Conservation (phyloP, 2,113 vertebrate genomes). For the Microtus ochrogaster region DNA sequence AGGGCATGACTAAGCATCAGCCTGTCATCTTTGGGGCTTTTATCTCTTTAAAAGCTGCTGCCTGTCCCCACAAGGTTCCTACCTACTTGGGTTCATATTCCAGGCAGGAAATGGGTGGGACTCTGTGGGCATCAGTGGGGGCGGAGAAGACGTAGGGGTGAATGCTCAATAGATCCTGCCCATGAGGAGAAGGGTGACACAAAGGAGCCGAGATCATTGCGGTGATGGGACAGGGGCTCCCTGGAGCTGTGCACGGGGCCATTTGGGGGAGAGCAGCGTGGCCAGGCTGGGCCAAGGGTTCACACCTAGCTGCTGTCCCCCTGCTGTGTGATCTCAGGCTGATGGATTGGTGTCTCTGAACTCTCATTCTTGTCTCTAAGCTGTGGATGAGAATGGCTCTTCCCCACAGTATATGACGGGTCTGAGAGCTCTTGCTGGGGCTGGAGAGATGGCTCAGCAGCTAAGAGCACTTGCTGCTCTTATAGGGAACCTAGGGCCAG, state of each 20-base stretch:
- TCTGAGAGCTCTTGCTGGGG: not conserved
- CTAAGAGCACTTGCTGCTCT: not conserved
- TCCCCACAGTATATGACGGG: too few relatives aligned
- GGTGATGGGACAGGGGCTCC: not conserved
- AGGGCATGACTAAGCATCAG: not conserved
- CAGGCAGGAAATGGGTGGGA: not conserved
- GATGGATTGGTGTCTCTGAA: not conserved
- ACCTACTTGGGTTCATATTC: not conserved
- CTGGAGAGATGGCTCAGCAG: not conserved
- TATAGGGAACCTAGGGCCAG: not conserved
- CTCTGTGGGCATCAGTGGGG: not conserved
- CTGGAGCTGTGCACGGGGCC: not conserved
- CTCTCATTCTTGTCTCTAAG: not conserved
- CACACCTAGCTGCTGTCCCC: not conserved
- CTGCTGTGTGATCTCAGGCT: not conserved
- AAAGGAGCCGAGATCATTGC: not conserved
- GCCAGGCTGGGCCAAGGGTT: not conserved
- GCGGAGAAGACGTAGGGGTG: not conserved
- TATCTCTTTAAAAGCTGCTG: not conserved
- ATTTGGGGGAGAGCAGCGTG: fast-evolving
- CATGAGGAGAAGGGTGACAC: not conserved
- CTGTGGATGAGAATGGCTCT: not conserved
- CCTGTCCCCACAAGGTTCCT: not conserved
- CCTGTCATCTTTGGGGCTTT: constrained; percentile 11
- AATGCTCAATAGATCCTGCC: not conserved